phyloP scores from a whole-genome alignment of 1,140 invertebrate genomes.

The Apis mellifera region Amel_HAv3.1 CM009935.2:12046001-12046500 shows the following conservation, averaged over 20 bases:
- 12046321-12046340: not conserved
- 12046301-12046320: not conserved
- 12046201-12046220: too few species aligned
- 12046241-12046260: not conserved
- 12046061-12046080: not conserved
- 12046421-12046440: slow-evolving; percentile 8
- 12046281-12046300: not conserved
- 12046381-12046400: not conserved
- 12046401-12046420: slow-evolving; percentile 20
- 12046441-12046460: not conserved
- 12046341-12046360: not conserved
- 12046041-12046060: not conserved
- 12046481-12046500: not conserved
- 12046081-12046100: not conserved
- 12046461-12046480: not conserved
- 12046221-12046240: not conserved
- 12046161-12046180: not conserved
- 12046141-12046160: not conserved
- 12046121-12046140: not conserved
- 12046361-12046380: not conserved
- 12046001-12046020: not conserved
- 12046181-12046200: too few species aligned
- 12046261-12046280: not conserved
- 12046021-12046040: not conserved
- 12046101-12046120: not conserved